Base-by-base conservation (phyloP, 2,113 vertebrate species). In the Seriola aureovittata region DNA sequence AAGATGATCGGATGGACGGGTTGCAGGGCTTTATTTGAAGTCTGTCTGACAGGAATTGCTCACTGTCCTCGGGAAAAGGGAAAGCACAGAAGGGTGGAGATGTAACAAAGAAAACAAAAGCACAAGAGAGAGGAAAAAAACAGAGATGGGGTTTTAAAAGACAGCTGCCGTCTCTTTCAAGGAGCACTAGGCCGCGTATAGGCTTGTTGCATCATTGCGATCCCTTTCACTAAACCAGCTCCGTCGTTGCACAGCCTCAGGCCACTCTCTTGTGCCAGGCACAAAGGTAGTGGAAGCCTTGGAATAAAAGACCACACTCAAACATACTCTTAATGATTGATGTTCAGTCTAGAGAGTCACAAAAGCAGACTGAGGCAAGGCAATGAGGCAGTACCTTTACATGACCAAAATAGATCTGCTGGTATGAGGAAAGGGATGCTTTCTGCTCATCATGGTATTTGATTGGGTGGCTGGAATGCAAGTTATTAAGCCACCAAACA, bases 381-480 rank as follows among this genome's bases (percentile, higher is more conserved):
- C 48, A 73, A 72, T 25, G 29, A 80, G 69, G 59, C 72, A 73
- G 69, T n/a, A 66, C 23, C 62, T 75, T 79, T 36, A 48, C 55
- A 44, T 7, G 78, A 75, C 64, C 25, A 63, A 82, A 83, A 85
- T 80, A 87, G 84, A 79, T 21, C 8, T 4, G 48, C 69, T 54
- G 85, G 74, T 80, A 89, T 80, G 85, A 85, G 81, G 80, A 87
- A 85, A 78, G 66, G 69, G 55, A 76, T 62, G 42, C 46, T 74
- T 75, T 84, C 48, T 25, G 78, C 74, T 52, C 25, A 36, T 58
- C 0, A 4, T 44, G 69, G 66, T 11, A 81, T 75, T 42, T 42
- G 29, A 36, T 5, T 50, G 52, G 14, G 17, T 40, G 57, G 17
- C 66, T 50, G 67, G 64, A 68, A 75, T 62, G 52, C 0, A 7